Evolutionary conservation across 30 jellyfish, hydroid and myxozoan genomes (phyloP).

Genomic region (Aurelia sp.): DNA sequence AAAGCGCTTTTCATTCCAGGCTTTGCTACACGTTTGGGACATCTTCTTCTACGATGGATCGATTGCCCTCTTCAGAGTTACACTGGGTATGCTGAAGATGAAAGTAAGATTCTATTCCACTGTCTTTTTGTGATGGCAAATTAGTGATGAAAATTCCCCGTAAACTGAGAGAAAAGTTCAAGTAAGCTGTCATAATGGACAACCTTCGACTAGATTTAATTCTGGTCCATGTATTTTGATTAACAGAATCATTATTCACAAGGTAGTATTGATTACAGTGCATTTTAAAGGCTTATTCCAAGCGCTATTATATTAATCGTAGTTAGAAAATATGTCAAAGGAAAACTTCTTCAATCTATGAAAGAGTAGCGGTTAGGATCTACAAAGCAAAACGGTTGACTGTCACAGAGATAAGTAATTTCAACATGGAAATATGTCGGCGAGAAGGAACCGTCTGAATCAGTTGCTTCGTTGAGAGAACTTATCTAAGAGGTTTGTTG

Average conservation of each 20-base stretch:
- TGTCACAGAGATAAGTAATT: too few species aligned
- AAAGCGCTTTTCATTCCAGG: slow-evolving; percentile 32
- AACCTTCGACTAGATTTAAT: not conserved
- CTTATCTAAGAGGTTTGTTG: too few species aligned
- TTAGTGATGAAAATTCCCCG: too few species aligned
- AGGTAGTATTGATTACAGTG: not conserved
- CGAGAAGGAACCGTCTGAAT: too few species aligned
- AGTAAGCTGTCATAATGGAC: not conserved
- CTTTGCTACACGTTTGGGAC: slow-evolving; percentile 97
- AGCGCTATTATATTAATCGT: not conserved
- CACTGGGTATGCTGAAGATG: slow-evolving; percentile 93
- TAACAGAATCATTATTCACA: not conserved
- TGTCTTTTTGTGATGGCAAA: too few species aligned
- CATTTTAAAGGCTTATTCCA: not conserved
- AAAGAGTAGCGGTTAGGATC: too few species aligned
- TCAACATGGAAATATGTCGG: too few species aligned
- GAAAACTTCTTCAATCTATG: not conserved
- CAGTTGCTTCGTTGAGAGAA: too few species aligned
- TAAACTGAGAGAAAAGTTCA: too few species aligned
- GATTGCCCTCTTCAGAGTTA: slow-evolving; percentile 74
- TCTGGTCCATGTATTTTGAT: not conserved
- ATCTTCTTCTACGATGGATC: slow-evolving; percentile 98
- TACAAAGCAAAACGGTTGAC: too few species aligned
- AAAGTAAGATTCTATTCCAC: slow-evolving; percentile 59
- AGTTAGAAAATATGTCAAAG: not conserved